Evolutionary conservation across 2,888 invertebrate species (phyloP).

Genomic region (Papilio gigon): DNA sequence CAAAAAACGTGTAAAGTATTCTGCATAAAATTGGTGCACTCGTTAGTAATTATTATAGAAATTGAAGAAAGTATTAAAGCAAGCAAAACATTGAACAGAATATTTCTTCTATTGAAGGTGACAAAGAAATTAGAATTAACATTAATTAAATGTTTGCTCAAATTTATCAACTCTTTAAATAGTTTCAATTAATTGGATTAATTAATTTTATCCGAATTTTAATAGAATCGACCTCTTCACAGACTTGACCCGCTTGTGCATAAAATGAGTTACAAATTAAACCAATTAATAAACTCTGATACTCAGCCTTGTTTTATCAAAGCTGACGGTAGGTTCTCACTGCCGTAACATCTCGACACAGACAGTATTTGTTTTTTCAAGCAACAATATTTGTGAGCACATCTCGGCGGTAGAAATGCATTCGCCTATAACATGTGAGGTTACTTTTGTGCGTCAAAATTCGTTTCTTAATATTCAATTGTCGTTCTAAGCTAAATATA

Average conservation of each 20-base stretch:
- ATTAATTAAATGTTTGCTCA: neutral
- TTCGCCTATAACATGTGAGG: neutral
- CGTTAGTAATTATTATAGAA: too few relatives aligned
- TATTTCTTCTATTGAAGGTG: too few relatives aligned
- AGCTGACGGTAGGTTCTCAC: neutral
- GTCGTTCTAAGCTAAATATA: conserved; percentile 2
- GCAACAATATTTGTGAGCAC: too few relatives aligned
- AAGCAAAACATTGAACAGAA: too few relatives aligned
- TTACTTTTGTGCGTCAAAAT: neutral
- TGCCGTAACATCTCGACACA: neutral
- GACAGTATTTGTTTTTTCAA: too few relatives aligned
- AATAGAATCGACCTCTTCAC: conserved; percentile 26
- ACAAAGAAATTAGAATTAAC: neutral
- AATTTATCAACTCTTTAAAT: neutral
- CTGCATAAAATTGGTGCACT: too few relatives aligned
- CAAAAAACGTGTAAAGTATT: too few relatives aligned
- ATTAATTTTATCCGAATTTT: conserved; percentile 17
- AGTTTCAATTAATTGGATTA: conserved; percentile 14
- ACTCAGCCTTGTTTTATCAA: conserved; percentile 28
- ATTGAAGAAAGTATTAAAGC: too few relatives aligned
- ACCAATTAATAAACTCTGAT: conserved; percentile 31
- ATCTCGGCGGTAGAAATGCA: too few relatives aligned
- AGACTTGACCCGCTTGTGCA: conserved; percentile 31
- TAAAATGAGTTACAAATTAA: conserved; percentile 32
- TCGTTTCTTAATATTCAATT: neutral